Evolutionary conservation across 2,113 vertebrate species (phyloP).

Genomic region (Sinocyclocheilus anshuiensis): DNA sequence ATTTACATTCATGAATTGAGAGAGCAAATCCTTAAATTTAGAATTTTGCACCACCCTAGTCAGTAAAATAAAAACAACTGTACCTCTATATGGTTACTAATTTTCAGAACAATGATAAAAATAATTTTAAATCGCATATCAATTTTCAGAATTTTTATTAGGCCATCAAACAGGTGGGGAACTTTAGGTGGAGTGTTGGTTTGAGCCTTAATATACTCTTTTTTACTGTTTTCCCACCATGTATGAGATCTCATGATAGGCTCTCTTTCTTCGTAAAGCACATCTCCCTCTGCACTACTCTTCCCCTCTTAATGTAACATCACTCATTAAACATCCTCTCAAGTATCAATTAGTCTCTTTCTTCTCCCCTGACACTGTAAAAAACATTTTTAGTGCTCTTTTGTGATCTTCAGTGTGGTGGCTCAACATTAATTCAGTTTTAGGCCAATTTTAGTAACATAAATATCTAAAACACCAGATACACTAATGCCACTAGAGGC

Average conservation of each 20-base stretch:
- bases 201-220: not conserved
- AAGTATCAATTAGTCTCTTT: slow-evolving; percentile 4
- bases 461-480: not conserved
- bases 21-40: not conserved
- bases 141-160: not conserved
- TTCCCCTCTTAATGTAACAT: not conserved
- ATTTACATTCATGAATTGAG: not conserved
- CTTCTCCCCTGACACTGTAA: not conserved
- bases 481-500: not conserved
- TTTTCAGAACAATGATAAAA: not conserved
- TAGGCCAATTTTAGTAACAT: not conserved
- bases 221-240: not conserved
- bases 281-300: not conserved
- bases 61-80: not conserved
- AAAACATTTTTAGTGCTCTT: not conserved
- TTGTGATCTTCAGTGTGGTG: not conserved
- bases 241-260: not conserved
- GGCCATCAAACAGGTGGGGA: not conserved
- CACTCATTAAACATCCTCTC: not conserved
- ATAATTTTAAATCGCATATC: not conserved
- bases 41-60: not conserved
- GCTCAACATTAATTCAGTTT: not conserved
- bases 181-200: not conserved
- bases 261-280: not conserved
- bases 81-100: not conserved